A percentile compares a stretch with the other conserved stretches of the same genome.
Evolutionary conservation across 2,797 vertebrate genomes (phyloP).

Genomic region (Parauchenoglanis punctatus): DNA sequence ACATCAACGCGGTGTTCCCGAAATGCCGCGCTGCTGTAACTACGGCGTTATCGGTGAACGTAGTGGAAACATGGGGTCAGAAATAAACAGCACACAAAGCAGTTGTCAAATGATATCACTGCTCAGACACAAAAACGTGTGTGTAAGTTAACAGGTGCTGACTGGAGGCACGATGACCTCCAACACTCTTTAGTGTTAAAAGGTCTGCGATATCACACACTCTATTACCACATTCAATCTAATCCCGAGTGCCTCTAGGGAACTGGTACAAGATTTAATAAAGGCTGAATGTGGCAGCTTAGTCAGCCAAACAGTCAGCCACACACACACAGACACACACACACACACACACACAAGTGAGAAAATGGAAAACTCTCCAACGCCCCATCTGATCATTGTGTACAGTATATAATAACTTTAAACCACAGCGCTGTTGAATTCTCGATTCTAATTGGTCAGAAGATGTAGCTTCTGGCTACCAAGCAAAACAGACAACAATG

Average conservation of each 20-base stretch:
- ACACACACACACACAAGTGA: neutral
- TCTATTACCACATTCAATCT: conserved; percentile 70
- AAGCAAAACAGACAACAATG: neutral
- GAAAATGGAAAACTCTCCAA: neutral
- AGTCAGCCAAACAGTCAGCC: conserved; percentile 67
- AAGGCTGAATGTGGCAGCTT: conserved; percentile 72
- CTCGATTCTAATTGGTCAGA: neutral
- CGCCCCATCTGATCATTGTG: neutral
- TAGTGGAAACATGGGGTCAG: neutral
- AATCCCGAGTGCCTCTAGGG: conserved; percentile 67
- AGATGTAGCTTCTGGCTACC: neutral
- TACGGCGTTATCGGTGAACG: neutral
- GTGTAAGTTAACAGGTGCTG: conserved; percentile 24
- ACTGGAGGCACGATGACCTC: conserved; percentile 21
- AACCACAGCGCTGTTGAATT: neutral
- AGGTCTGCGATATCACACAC: conserved; percentile 61
- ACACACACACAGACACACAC: conserved; percentile 8
- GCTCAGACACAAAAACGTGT: neutral
- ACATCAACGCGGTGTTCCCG: neutral
- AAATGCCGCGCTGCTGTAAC: neutral
- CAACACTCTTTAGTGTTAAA: conserved; percentile 48
- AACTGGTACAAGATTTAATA: conserved; percentile 75
- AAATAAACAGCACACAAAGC: conserved; percentile 42
- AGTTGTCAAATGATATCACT: conserved; percentile 43
- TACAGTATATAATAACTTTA: neutral